Percentiles rank a stretch among this genome's conserved stretches.
Conservation (phyloP, 2,797 vertebrate species). For the Oophaga sylvatica region DNA sequence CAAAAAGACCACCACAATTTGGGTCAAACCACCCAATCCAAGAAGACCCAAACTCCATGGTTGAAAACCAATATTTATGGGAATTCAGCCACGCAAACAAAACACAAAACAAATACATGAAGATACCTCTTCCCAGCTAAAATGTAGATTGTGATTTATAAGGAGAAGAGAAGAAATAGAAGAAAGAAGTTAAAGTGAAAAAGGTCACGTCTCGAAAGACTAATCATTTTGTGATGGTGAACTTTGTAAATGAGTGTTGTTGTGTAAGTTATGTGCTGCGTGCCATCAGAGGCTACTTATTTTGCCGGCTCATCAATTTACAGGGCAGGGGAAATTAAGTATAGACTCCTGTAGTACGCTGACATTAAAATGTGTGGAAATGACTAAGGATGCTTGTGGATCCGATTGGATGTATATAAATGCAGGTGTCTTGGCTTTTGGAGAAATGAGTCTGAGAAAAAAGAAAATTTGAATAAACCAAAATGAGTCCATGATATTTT, state of each 20-base stretch:
- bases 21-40: slow-evolving; percentile 12
- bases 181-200: slow-evolving; percentile 25
- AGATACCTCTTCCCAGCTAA: not conserved
- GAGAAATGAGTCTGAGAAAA: not conserved
- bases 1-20: not conserved
- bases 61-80: slow-evolving; percentile 6
- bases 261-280: slow-evolving; percentile 26
- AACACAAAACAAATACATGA: not conserved
- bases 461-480: not conserved
- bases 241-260: slow-evolving; percentile 54
- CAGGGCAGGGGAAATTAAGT: slow-evolving; percentile 6
- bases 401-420: slow-evolving; percentile 28
- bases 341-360: slow-evolving; percentile 13
- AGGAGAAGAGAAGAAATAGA: slow-evolving; percentile 25
- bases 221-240: slow-evolving; percentile 54
- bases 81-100: not conserved
- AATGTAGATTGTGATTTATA: slow-evolving; percentile 38
- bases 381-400: slow-evolving; percentile 16
- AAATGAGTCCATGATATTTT: not conserved
- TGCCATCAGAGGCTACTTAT: slow-evolving; percentile 33
- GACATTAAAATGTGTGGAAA: slow-evolving; percentile 39
- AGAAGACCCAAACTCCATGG: not conserved
- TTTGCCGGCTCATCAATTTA: slow-evolving; percentile 47
- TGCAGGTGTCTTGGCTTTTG: slow-evolving; percentile 10
- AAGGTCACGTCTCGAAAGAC: slow-evolving; percentile 55